Evolutionary conservation across 2,888 invertebrate species (phyloP), one percentile per base, ranked within the genome.

Genomic region (Lepidocyrtinus sp.): DNA sequence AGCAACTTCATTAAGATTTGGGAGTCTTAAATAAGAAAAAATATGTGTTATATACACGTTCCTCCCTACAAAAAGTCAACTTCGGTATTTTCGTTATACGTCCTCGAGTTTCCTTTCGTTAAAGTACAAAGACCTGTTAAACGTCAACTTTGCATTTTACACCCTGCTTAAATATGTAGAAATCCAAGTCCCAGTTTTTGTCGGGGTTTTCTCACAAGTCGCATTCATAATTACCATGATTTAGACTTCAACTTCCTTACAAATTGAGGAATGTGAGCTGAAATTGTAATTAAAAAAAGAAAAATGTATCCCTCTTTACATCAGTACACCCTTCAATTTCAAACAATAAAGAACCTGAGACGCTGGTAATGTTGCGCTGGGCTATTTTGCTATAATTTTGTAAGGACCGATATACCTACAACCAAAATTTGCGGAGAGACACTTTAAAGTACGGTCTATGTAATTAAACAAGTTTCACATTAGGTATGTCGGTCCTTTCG

Each of bases 291-390:
- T 22, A 21, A 62, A 62, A 62, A 7, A 22, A 62, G 21, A 62
- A 21, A 62, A 55, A 7, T 7, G 5, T 36, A 5, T 12, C 36
- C 36, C 36, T 7, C 36, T 7, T 5, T 12, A 36, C 12, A 36
- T 36, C 36, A 21, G 26, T 25, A 36, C 70, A 78, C 72, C 77
- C 72, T 65, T 63, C 78, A 79, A 79, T 79, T 79, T 79, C n/a
- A 79, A 79, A 79, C 61, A 78, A 78, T 78, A 79, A 79, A 36
- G n/a, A n/a, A n/a, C n/a, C n/a, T n/a, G n/a, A n/a, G n/a, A n/a
- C n/a, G n/a, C n/a, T n/a, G n/a, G n/a, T n/a, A n/a, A n/a, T n/a
- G n/a, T n/a, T n/a, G n/a, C n/a, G n/a, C n/a, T n/a, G n/a, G n/a
- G n/a, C n/a, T n/a, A n/a, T n/a, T n/a, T n/a, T n/a, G n/a, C n/a